These are phyloP conservation scores for Lutraria lutraria DNA, from an alignment of 2,888 invertebrate species.

Conservation along the genomic window DNA sequence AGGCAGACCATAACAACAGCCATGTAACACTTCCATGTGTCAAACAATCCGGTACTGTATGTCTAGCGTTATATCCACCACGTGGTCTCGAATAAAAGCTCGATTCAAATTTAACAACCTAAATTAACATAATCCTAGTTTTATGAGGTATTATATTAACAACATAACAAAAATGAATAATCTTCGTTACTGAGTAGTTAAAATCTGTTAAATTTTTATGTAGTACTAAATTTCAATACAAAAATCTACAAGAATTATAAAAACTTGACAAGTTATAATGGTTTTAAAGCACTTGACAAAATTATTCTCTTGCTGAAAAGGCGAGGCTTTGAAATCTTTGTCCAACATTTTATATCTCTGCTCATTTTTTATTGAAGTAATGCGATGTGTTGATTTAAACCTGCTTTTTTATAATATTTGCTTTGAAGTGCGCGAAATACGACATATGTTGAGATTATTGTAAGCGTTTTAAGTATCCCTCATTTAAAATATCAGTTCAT, in stretches of 20 bases:
- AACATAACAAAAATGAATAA: constrained; percentile 50
- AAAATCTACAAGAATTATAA: constrained; percentile 23
- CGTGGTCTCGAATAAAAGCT: constrained; percentile 32
- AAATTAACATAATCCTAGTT: constrained; percentile 65
- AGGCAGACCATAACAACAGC: constrained; percentile 17
- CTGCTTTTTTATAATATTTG: constrained; percentile 27
- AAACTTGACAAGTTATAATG: constrained; percentile 2
- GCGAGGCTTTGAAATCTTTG: constrained; percentile 40
- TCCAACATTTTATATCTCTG: constrained; percentile 32
- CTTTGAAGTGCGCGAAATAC: constrained; percentile 38
- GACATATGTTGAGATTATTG: background rate
- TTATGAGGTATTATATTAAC: constrained; percentile 62
- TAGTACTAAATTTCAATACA: constrained; percentile 38
- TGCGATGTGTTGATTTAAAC: constrained; percentile 24
- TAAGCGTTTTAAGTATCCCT: background rate
- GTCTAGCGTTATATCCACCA: constrained; percentile 36
- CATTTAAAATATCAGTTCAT: constrained; percentile 11
- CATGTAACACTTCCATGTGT: constrained; percentile 15
- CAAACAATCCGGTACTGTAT: constrained; percentile 21
- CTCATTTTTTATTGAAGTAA: constrained; percentile 1
- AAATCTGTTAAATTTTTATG: constrained; percentile 35
- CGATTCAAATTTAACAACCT: constrained; percentile 41
- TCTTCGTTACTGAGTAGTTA: constrained; percentile 18
- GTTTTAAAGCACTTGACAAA: constrained; percentile 10
- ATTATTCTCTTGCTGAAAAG: constrained; percentile 16